These are phyloP conservation scores for Eupeodes latifasciatus DNA, from an alignment of 2,888 invertebrate genomes.

Conservation along the genomic window DNA sequence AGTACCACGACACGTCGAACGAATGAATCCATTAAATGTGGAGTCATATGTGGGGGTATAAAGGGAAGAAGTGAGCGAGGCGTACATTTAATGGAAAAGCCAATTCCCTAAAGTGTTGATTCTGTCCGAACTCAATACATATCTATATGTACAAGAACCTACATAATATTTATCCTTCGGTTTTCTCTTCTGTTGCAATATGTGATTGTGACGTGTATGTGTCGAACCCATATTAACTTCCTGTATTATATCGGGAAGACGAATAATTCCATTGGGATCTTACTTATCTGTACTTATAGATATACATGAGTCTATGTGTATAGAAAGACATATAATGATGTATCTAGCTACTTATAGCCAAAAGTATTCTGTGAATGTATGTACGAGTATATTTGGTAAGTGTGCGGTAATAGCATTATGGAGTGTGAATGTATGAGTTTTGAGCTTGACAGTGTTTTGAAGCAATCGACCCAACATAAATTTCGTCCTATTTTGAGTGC, in stretches of 20 bases:
- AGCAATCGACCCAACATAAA: constrained; percentile 34
- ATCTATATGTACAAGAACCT: not conserved
- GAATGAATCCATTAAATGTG: constrained; percentile 62
- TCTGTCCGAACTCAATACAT: constrained; percentile 35
- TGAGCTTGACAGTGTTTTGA: constrained; percentile 51
- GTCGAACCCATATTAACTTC: constrained; percentile 54
- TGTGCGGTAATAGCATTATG: constrained; percentile 70
- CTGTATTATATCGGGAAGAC: constrained; percentile 21
- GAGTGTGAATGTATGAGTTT: constrained; percentile 40
- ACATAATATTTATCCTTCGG: constrained; percentile 6
- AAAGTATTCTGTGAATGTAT: constrained; percentile 50
- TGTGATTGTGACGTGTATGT: constrained; percentile 1
- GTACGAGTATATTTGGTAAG: constrained; percentile 17
- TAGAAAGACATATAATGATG: constrained; percentile 14
- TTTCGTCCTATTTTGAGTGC: constrained; percentile 57
- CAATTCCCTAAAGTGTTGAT: constrained; percentile 74
- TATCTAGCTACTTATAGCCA: constrained; percentile 53
- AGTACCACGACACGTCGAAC: constrained; percentile 39
- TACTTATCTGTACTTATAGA: not conserved
- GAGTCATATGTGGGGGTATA: not conserved
- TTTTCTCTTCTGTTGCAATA: constrained; percentile 13
- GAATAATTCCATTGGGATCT: constrained; percentile 43
- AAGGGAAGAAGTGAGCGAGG: constrained; percentile 35
- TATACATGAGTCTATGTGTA: not conserved
- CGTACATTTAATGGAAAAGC: constrained; percentile 71